phyloP scores from a whole-genome alignment of 2,797 vertebrate genomes.

The Loris lydekkerianus region DNA sequence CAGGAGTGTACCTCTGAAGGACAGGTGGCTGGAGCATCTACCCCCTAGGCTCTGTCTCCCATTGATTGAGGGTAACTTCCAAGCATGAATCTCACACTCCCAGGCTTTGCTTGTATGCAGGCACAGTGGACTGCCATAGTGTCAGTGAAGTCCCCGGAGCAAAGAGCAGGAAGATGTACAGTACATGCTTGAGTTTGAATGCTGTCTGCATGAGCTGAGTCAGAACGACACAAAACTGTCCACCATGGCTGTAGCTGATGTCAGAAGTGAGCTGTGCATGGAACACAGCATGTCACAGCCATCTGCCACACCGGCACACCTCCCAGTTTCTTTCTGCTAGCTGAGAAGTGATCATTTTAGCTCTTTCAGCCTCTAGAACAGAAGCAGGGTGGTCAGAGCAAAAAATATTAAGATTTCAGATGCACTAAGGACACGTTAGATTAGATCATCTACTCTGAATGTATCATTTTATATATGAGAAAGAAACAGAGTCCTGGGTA shows the following conservation, averaged over 20 bases:
- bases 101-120: not conserved
- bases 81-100: not conserved
- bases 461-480: not conserved
- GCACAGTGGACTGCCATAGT: not conserved
- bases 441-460: not conserved
- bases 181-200: not conserved
- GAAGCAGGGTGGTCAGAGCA: not conserved
- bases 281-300: not conserved
- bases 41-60: not conserved
- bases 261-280: not conserved
- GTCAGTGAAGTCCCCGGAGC: not conserved
- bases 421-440: not conserved
- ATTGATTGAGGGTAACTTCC: not conserved
- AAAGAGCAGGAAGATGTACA: not conserved
- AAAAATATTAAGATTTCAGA: slow-evolving; percentile 16
- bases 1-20: not conserved
- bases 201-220: not conserved
- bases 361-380: not conserved
- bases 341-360: not conserved
- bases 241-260: not conserved
- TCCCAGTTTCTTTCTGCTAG: not conserved
- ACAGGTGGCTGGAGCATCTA: not conserved
- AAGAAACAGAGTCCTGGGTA: not conserved
- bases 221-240: not conserved
- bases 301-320: not conserved